A percentile compares a stretch with the other conserved stretches of the same genome.
phyloP scores from a whole-genome alignment of 2,113 vertebrate genomes.

The Phaethornis superciliosus region DNA sequence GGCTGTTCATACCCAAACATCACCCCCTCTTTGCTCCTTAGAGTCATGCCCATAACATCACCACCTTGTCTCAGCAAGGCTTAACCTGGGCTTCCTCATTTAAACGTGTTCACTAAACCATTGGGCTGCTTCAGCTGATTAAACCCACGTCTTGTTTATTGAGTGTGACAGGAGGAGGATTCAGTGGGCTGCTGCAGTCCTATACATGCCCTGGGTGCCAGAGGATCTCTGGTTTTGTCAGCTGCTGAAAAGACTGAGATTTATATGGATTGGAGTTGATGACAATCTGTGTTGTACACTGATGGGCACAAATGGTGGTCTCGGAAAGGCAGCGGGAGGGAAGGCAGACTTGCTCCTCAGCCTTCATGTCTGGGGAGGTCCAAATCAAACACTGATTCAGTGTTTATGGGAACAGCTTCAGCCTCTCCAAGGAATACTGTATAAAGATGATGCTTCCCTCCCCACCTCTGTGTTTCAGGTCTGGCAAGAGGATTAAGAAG shows the following conservation, averaged over 20 bases:
- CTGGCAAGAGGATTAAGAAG: slow-evolving; percentile 88
- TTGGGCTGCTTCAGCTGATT: slow-evolving; percentile 13
- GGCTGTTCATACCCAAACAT: background rate
- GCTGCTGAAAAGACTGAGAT: background rate
- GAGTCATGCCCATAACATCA: background rate
- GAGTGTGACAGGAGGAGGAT: background rate
- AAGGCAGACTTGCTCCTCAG: background rate
- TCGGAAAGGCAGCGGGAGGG: background rate
- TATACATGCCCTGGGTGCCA: background rate
- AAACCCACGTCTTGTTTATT: background rate
- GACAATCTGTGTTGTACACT: background rate
- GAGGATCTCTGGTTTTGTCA: background rate
- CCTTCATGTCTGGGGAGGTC: accelerated
- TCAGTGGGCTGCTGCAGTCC: accelerated
- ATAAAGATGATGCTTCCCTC: background rate
- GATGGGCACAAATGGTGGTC: background rate
- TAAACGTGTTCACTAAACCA: background rate
- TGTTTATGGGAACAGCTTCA: background rate
- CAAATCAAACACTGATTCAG: background rate
- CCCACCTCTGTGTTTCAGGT: slow-evolving; percentile 73
- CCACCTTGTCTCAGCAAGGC: background rate
- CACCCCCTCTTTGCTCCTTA: background rate
- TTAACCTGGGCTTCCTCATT: slow-evolving; percentile 17
- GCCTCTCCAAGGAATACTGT: background rate
- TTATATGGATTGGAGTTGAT: background rate